phyloP scores from a whole-genome alignment of 2,113 vertebrate species.

The Actinemys pallida region DNA sequence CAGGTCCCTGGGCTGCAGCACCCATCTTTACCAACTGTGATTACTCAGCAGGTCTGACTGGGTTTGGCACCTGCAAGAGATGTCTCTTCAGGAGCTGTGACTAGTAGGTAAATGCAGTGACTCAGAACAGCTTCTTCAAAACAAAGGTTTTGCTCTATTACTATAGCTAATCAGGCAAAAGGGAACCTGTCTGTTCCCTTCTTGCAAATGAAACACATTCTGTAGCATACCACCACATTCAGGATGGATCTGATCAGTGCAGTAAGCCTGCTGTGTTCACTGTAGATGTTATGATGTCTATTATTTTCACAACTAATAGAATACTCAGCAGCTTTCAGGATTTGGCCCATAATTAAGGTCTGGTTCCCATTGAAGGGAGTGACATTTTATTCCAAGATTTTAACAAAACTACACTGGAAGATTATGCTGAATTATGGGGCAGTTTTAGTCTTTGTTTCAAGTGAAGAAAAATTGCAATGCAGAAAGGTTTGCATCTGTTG shows the following conservation, averaged over 20 bases:
- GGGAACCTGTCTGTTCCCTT: slow-evolving; percentile 7
- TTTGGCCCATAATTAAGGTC: background rate
- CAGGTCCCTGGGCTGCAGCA: background rate
- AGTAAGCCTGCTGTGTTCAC: slow-evolving; percentile 41
- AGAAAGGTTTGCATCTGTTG: slow-evolving; percentile 24
- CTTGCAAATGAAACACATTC: slow-evolving; percentile 36
- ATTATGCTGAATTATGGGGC: slow-evolving; percentile 1
- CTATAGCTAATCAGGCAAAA: background rate
- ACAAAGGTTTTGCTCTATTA: background rate
- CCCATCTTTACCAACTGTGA: background rate
- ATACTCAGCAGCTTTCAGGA: background rate
- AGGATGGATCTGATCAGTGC: slow-evolving; percentile 17
- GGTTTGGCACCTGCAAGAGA: background rate
- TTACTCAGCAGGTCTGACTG: background rate
- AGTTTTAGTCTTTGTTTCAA: slow-evolving; percentile 32
- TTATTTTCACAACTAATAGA: slow-evolving; percentile 34
- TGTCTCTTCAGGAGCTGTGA: background rate
- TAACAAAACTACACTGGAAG: background rate
- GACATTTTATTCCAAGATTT: background rate
- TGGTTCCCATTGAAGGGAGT: background rate
- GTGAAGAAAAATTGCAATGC: slow-evolving; percentile 31
- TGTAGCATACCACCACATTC: background rate
- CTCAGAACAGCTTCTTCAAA: background rate
- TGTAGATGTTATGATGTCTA: background rate
- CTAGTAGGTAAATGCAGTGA: background rate